phyloP scores from a whole-genome alignment of 2,888 invertebrate species.

The Lottia scabra region DNA sequence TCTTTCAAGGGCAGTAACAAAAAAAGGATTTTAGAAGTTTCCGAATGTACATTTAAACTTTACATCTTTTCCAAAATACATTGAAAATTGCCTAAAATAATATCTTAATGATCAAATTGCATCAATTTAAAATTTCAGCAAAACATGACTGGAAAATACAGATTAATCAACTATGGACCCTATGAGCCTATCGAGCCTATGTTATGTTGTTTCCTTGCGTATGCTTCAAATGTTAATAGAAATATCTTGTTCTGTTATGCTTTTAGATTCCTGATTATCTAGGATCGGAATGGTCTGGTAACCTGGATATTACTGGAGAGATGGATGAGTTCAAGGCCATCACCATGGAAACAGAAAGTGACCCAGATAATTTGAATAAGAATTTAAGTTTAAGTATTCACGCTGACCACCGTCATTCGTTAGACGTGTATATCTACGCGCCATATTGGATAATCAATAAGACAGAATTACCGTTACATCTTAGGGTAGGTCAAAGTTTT shows the following conservation, averaged over 20 bases:
- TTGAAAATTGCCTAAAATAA: too few species aligned
- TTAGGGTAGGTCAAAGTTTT: slow-evolving; percentile 75
- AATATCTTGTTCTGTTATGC: neutral
- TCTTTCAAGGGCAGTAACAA: too few species aligned
- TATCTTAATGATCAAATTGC: too few species aligned
- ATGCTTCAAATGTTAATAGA: too few species aligned
- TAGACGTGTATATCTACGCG: slow-evolving; percentile 74
- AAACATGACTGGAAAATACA: too few species aligned
- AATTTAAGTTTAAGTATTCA: slow-evolving; percentile 79
- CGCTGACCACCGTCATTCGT: slow-evolving; percentile 74
- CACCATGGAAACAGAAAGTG: slow-evolving; percentile 77
- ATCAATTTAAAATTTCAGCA: too few species aligned
- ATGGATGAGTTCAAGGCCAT: slow-evolving; percentile 76
- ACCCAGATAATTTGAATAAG: slow-evolving; percentile 75
- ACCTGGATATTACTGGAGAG: slow-evolving; percentile 77
- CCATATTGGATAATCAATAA: slow-evolving; percentile 69
- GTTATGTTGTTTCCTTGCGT: too few species aligned
- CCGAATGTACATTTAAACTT: too few species aligned
- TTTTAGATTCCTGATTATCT: slow-evolving; percentile 75
- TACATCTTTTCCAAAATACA: too few species aligned
- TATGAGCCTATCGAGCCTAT: too few species aligned
- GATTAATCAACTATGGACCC: too few species aligned
- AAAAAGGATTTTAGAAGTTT: too few species aligned
- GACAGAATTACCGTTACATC: slow-evolving; percentile 71
- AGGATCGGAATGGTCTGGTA: slow-evolving; percentile 79